A percentile compares a stretch with the other conserved stretches of the same genome.
Conservation (phyloP, 2,888 invertebrate genomes). For the Callyntrura sp. region DNA sequence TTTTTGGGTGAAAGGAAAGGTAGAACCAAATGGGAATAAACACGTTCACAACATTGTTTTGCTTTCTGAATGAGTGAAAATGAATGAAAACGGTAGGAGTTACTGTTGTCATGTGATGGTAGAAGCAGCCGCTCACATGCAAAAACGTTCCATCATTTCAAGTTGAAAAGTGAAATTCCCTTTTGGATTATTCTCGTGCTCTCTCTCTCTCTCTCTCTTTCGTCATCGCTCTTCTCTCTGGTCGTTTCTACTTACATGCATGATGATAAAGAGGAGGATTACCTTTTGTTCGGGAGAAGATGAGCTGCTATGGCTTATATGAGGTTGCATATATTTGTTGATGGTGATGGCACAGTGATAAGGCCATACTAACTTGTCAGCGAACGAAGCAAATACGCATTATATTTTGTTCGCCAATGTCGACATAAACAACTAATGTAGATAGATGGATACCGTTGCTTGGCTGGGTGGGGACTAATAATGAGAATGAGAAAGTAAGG, state of each 20-base stretch:
- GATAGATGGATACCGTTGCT: conserved; percentile 34
- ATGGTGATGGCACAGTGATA: conserved; percentile 29
- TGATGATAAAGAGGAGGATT: conserved; percentile 26
- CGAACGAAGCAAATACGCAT: too few species aligned
- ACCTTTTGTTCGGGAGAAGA: conserved; percentile 33
- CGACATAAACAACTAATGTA: conserved; percentile 18
- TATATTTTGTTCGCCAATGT: conserved; percentile 5
- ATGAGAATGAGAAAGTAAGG: conserved; percentile 30
- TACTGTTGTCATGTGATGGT: too few species aligned
- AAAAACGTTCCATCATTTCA: conserved; percentile 64
- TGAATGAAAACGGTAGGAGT: too few species aligned
- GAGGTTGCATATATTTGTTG: not conserved
- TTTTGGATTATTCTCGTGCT: conserved; percentile 32
- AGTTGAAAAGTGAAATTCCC: conserved; percentile 56
- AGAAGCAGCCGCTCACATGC: not conserved
- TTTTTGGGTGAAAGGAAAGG: not conserved
- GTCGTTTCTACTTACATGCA: not conserved
- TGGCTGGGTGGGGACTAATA: not conserved
- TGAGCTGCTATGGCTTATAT: too few species aligned
- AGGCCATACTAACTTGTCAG: conserved; percentile 41
- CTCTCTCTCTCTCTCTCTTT: too few species aligned
- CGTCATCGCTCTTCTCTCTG: conserved; percentile 14
- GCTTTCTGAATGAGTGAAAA: conserved; percentile 43
- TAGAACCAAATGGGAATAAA: conserved; percentile 47
- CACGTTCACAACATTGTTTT: conserved; percentile 36